These are phyloP conservation scores for Coelinius sp. DNA, from an alignment of 2,888 invertebrate genomes.

Conservation along the genomic window DNA sequence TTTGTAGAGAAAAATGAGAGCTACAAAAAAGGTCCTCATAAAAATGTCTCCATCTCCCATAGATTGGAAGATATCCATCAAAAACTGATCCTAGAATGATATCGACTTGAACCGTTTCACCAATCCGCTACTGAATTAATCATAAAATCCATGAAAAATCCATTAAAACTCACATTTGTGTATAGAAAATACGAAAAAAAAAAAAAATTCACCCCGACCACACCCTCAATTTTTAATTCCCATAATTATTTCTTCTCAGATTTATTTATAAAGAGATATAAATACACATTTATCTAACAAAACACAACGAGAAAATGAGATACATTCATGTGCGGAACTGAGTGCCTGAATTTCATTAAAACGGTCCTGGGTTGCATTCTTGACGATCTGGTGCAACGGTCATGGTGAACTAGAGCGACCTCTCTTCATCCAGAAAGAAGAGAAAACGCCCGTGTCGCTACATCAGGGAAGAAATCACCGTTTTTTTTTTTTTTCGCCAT, in stretches of 20 bases:
- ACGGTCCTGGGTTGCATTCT: conserved; percentile 45
- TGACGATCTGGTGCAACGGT: conserved; percentile 49
- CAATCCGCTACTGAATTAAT: too few species aligned
- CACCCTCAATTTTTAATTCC: too few species aligned
- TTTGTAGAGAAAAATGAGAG: too few species aligned
- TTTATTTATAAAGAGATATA: not conserved
- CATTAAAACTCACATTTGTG: too few species aligned
- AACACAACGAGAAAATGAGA: conserved; percentile 3
- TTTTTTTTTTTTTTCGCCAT: not conserved
- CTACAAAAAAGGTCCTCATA: too few species aligned
- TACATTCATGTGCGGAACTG: conserved; percentile 44
- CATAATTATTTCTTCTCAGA: not conserved
- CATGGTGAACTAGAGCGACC: conserved; percentile 39
- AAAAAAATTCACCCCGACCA: too few species aligned
- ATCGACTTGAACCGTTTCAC: too few species aligned
- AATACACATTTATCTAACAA: not conserved
- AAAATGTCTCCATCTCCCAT: too few species aligned
- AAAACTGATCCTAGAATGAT: too few species aligned
- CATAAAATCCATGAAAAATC: too few species aligned
- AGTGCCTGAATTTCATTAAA: conserved; percentile 46
- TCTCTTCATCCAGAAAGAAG: conserved; percentile 16
- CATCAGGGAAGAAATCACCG: conserved; percentile 38
- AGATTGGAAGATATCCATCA: too few species aligned
- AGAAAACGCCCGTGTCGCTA: conserved; percentile 16
- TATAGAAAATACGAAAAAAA: too few species aligned